Base-by-base conservation (phyloP, 2,797 vertebrate genomes). In the Crocodylus rhombifer region DNA sequence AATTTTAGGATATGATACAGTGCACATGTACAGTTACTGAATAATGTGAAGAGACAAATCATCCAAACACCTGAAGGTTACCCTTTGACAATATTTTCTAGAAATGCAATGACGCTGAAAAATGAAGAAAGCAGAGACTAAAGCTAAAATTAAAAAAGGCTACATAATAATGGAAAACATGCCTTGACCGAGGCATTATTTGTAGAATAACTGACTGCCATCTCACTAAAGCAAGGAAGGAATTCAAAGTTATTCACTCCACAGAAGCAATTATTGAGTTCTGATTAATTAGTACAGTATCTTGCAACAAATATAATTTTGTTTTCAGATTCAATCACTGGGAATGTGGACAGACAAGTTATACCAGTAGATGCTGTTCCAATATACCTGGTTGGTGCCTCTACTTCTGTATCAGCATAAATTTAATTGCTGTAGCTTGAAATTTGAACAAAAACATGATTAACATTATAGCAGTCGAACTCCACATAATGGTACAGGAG, bases 61-160 rank as follows among this genome's bases (percentile, higher is more conserved):
- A 80, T 7, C 42, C 77, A 55, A 2, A 10, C 25, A 75, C 6
- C 20, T 78, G 65, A 91, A 83, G 57, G 65, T 12, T 30, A 91
- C 7, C 51, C 56, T 11, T 80, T 63, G 2, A 16, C 74, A 67
- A 56, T 12, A 5, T 26, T 69, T 86, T 81, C 33, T 83, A 91
- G 33, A 42, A 20, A 10, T 67, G 30, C 13, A 21, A 33, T 78
- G 33, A 74, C 69, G 61, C 0, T 67, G 58, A 90, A 94, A 87
- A 58, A n/a, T 73, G 26, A 91, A 91, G 75, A 80, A 83, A 75
- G 17, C 36, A 25, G 58, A 81, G 15, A 67, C 13, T 71, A 78
- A 94, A 71, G 8, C 42, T 28, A 33, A 88, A 81, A 61, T 4
- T 82, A 2, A 79, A 74, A 77, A 86, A 30, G 13, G 1, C 18